Evolutionary conservation across 2,888 invertebrate species (phyloP), one percentile per base, ranked within the genome.

Genomic region (Oithona nana): DNA sequence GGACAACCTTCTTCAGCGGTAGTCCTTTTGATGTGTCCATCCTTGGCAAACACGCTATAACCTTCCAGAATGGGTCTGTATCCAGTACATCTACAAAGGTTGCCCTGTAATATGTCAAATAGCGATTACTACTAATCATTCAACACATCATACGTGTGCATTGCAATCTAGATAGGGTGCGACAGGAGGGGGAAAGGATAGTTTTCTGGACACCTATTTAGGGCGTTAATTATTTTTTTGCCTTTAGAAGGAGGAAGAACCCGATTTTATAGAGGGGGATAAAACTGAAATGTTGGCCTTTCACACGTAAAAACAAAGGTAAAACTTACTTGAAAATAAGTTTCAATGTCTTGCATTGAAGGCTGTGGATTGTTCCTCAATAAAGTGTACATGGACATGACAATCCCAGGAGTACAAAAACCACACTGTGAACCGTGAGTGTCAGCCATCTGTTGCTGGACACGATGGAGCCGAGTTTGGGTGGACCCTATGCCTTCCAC

Each of bases 331-430:
- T 61, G 62, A 31, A 62, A 62, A 28, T 62, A 62, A 26, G 62
- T 62, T 31, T 54, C 48, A 20, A 92, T 75, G 65, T 90, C 83
- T n/a, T 79, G 73, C 77, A 85, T 83, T 0, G 78, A 76, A 3
- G 92, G 86, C 68, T 80, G 78, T 0, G 80, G 77, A 50, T 80
- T 80, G 67, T 79, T 84, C 68, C 93, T 76, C 0, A 93, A 74
- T 50, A 94, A 75, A 0, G 89, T 78, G 69, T 93, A 94, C 89
- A 94, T 90, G 0, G 93, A 92, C 94, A 95, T 94, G 0, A 94
- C 88, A 65, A 95, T 89, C 29, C 94, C 94, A 0, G 93, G 92
- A 0, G 92, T 93, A 69, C 92, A 92, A 72, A 88, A 92, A 0
- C 93, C 93, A 71, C 93, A 93, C 72, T 94, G 93, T 0, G 90